Evolutionary conservation across 2,888 invertebrate genomes (phyloP).

Genomic region (Eupithecia pulchellata): DNA sequence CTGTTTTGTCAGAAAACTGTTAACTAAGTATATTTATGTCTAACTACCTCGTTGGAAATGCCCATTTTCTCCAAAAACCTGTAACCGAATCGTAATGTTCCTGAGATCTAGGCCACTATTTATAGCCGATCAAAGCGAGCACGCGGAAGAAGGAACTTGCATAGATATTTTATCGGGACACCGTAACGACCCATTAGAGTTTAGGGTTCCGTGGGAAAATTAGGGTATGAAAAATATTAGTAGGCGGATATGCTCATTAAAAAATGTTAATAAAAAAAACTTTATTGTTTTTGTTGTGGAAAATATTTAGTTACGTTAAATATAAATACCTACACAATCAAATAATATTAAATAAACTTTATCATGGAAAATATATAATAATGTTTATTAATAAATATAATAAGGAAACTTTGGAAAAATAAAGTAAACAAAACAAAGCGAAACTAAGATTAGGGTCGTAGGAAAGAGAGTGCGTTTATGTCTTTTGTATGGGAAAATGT

Average conservation of each 20-base stretch:
- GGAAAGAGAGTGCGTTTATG: neutral
- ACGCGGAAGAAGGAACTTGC: constrained; percentile 45
- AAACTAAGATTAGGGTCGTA: neutral
- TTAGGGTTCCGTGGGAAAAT: constrained; percentile 49
- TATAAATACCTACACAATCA: neutral
- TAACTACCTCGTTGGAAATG: constrained; percentile 3
- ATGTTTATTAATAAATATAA: too few species aligned
- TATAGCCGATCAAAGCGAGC: constrained; percentile 45
- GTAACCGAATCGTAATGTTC: constrained; percentile 27
- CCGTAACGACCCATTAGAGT: constrained; percentile 59
- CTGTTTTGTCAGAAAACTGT: neutral
- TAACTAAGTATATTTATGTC: neutral
- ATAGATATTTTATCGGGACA: constrained; percentile 64
- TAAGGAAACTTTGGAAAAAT: neutral
- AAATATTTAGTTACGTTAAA: neutral
- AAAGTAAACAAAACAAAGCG: neutral
- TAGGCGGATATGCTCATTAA: neutral
- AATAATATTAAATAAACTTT: neutral
- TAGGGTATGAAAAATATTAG: neutral
- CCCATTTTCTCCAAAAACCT: constrained; percentile 1
- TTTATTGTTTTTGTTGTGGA: too few species aligned
- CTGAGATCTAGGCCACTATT: constrained; percentile 40
- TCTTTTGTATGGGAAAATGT: neutral
- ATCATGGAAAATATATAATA: too few species aligned
- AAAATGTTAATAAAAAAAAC: neutral